Evolutionary conservation across 2,797 vertebrate species (phyloP).

Genomic region (Bradypodion pumilum): DNA sequence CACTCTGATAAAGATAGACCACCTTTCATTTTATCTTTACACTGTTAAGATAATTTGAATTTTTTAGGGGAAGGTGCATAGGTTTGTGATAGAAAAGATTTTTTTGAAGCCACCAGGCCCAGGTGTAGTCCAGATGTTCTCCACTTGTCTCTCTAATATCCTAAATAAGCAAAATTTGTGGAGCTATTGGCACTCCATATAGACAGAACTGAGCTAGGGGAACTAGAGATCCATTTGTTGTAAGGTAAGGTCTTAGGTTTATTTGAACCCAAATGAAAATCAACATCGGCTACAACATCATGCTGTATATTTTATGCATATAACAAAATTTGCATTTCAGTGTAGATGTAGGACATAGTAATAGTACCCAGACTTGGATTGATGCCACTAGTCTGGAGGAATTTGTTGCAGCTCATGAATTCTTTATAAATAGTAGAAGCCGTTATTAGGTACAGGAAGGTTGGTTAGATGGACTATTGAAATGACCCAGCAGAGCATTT

Average conservation of each 20-base stretch:
- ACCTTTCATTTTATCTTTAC: background rate
- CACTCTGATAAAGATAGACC: too few species aligned
- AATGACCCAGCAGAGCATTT: slow-evolving; percentile 1
- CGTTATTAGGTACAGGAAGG: background rate
- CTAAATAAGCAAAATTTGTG: too few species aligned
- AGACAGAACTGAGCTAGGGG: background rate
- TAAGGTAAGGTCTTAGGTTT: background rate
- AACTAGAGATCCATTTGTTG: background rate
- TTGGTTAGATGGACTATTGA: slow-evolving; percentile 11
- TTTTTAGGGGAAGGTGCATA: background rate
- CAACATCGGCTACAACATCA: background rate
- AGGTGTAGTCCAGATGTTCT: background rate
- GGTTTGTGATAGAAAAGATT: background rate
- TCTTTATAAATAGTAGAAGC: background rate
- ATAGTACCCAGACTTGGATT: background rate
- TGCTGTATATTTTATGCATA: background rate
- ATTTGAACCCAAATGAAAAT: background rate
- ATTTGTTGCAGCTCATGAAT: background rate
- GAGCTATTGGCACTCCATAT: background rate
- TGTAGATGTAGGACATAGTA: background rate
- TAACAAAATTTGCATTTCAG: background rate
- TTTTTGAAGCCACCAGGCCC: background rate
- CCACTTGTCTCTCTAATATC: background rate
- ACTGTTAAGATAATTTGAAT: background rate
- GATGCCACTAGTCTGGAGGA: background rate